Percentiles rank a stretch among this genome's conserved stretches.
These are phyloP conservation scores for Mesembrinibis cayennensis DNA, from an alignment of 2,113 vertebrate genomes.

Conservation along the genomic window DNA sequence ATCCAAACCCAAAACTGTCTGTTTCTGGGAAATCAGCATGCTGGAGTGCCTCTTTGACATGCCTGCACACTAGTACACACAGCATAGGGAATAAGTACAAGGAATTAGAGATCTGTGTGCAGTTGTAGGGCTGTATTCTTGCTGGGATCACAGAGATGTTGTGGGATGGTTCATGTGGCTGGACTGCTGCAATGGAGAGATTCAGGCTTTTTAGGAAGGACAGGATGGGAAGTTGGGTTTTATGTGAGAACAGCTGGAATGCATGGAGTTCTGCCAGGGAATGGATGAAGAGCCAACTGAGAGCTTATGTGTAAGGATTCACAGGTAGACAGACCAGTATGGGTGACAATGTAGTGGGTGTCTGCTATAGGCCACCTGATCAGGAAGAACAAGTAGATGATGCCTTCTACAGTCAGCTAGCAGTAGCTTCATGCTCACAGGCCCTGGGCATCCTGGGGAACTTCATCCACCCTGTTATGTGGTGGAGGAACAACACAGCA, in stretches of 20 bases:
- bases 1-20: not conserved
- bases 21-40: not conserved
- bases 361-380: not conserved
- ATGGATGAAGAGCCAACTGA: not conserved
- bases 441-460: fast-evolving
- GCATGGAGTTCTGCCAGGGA: not conserved
- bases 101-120: not conserved
- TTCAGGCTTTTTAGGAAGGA: not conserved
- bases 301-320: not conserved
- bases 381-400: not conserved
- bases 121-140: not conserved
- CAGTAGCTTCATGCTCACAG: not conserved
- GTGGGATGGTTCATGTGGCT: not conserved
- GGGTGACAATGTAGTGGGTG: not conserved
- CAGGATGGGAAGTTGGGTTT: not conserved
- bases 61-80: not conserved
- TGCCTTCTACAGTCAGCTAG: not conserved
- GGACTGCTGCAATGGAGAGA: not conserved
- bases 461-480: not conserved
- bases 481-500: not conserved
- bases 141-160: not conserved
- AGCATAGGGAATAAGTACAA: not conserved
- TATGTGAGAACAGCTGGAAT: not conserved
- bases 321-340: not conserved
- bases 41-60: not conserved